Evolutionary conservation across 2,888 invertebrate species (phyloP).

Genomic region (Cremastinae sp.): DNA sequence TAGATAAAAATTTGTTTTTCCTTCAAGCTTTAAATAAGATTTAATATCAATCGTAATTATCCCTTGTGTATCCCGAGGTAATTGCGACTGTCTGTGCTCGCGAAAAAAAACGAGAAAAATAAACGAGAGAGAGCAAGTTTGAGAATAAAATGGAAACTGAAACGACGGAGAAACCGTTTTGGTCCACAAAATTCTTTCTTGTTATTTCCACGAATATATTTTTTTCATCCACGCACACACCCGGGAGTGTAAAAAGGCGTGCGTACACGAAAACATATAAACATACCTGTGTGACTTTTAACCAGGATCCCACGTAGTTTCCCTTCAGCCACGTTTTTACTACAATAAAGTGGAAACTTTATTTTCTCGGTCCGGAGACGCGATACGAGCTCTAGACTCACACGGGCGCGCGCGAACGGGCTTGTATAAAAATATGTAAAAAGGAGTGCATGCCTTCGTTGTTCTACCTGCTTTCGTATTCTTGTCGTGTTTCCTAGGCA

Average conservation of each 20-base stretch:
- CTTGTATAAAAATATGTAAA: constrained; percentile 15
- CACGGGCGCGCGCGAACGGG: constrained; percentile 19
- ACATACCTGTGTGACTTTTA: constrained; percentile 43
- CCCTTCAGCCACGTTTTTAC: constrained; percentile 54
- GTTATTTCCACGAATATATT: constrained; percentile 11
- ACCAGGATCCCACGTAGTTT: constrained; percentile 52
- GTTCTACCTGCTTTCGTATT: constrained; percentile 71
- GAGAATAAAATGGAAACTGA: constrained; percentile 9
- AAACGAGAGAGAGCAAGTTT: background rate
- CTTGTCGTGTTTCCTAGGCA: constrained; percentile 71
- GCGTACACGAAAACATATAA: constrained; percentile 14
- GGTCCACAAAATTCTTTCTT: constrained; percentile 50
- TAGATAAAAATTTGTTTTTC: too few species aligned
- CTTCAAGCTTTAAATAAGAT: constrained; percentile 67
- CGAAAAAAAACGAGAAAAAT: background rate
- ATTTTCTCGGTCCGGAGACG: constrained; percentile 67
- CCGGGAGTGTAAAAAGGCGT: constrained; percentile 12
- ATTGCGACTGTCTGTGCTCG: too few species aligned
- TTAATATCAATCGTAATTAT: constrained; percentile 73
- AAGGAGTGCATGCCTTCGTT: constrained; percentile 43
- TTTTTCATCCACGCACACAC: too few species aligned
- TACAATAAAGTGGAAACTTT: constrained; percentile 74
- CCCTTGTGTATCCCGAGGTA: constrained; percentile 44
- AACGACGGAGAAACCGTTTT: constrained; percentile 30
- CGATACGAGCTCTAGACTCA: constrained; percentile 49